Percentiles rank a stretch among this genome's conserved stretches.
These are phyloP conservation scores for Agrotis puta DNA, from an alignment of 2,888 invertebrate species.

Conservation along the genomic window DNA sequence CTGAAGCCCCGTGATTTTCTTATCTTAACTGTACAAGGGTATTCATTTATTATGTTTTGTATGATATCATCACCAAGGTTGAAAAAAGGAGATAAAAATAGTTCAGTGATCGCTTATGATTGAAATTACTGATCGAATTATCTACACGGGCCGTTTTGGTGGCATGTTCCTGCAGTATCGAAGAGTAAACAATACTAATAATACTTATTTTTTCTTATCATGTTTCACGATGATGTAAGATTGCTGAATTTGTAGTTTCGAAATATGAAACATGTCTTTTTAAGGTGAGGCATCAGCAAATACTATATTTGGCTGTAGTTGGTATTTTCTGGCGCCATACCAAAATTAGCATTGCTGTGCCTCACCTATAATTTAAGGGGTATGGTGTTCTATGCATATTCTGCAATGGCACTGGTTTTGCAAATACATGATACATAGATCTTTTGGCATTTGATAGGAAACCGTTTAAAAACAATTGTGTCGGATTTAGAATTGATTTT, in stretches of 20 bases:
- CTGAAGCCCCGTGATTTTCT: constrained; percentile 39
- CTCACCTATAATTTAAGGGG: too few relatives aligned
- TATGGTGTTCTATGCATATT: too few relatives aligned
- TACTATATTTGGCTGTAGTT: neutral
- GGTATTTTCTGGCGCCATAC: neutral
- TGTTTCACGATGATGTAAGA: neutral
- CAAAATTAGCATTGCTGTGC: too few relatives aligned
- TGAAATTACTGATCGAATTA: constrained; percentile 38
- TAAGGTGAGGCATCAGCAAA: neutral
- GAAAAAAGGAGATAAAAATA: constrained; percentile 24
- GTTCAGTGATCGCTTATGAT: constrained; percentile 34
- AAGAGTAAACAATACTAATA: constrained; percentile 7
- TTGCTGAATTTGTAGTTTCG: neutral
- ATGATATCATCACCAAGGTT: constrained; percentile 42
- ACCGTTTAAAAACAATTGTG: too few relatives aligned
- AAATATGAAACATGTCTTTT: neutral
- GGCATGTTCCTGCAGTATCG: constrained; percentile 13
- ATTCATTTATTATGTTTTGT: constrained; percentile 10
- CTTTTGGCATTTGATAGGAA: too few relatives aligned
- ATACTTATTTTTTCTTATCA: constrained; percentile 13
- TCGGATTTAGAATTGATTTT: too few relatives aligned
- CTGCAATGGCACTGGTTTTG: too few relatives aligned
- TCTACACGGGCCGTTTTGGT: neutral
- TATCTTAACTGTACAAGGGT: constrained; percentile 44
- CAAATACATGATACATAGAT: too few relatives aligned